Conservation (phyloP, 2,888 invertebrate genomes). For the Diarsia brunnea region DNA sequence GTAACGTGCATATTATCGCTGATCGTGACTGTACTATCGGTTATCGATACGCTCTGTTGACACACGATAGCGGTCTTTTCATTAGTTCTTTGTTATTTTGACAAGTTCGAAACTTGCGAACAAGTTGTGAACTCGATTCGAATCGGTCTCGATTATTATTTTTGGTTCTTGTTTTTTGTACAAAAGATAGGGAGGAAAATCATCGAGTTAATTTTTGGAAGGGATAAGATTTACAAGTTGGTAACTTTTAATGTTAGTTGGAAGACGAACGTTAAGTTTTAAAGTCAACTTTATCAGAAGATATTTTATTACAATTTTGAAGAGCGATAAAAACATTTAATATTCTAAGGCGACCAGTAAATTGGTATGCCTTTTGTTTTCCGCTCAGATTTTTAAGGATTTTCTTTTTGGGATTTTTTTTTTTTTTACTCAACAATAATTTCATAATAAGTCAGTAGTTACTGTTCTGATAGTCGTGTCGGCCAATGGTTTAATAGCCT, state of each 20-base stretch:
- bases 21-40: constrained; percentile 46
- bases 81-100: constrained; percentile 65
- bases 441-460: background rate
- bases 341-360: background rate
- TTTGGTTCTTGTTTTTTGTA: constrained; percentile 32
- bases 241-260: constrained; percentile 28
- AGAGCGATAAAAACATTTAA: background rate
- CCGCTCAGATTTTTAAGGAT: background rate
- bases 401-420: background rate
- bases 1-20: background rate
- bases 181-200: constrained; percentile 4
- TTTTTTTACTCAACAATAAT: background rate
- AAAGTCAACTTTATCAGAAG: background rate
- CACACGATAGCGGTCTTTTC: constrained; percentile 62
- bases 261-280: constrained; percentile 8
- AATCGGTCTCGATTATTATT: constrained; percentile 38
- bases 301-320: constrained; percentile 21
- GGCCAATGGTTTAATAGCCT: background rate
- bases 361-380: background rate
- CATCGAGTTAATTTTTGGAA: constrained; percentile 12
- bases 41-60: constrained; percentile 63
- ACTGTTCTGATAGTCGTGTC: too few species aligned
- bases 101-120: constrained; percentile 56
- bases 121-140: constrained; percentile 45
- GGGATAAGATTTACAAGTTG: constrained; percentile 26